Evolutionary conservation across 2,797 vertebrate genomes (phyloP).

Genomic region (Peromyscus melanophrys): DNA sequence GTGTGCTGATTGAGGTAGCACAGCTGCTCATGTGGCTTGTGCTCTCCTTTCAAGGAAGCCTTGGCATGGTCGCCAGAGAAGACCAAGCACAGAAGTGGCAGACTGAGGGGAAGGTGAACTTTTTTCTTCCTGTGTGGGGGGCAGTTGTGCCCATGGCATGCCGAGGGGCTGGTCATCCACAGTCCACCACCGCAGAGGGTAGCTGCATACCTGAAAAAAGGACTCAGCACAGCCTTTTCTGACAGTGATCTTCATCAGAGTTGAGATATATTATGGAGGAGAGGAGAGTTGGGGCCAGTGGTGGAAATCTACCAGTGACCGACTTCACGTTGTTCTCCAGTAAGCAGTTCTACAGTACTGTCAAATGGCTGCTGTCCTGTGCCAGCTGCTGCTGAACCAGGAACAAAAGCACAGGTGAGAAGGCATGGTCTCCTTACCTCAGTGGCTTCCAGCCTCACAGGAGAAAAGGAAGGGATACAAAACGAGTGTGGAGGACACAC

Average conservation of each 20-base stretch:
- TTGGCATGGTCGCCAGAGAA: neutral
- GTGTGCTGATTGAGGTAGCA: neutral
- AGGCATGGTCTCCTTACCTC: neutral
- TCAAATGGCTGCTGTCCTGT: neutral
- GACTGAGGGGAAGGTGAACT: neutral
- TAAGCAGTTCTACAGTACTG: neutral
- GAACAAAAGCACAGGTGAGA: neutral
- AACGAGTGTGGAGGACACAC: neutral
- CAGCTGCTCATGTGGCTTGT: neutral
- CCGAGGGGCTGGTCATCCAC: neutral
- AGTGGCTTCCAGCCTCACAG: neutral
- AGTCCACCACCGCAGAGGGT: neutral
- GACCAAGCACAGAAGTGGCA: neutral
- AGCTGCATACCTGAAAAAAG: neutral
- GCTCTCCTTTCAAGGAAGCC: neutral
- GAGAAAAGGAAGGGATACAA: neutral
- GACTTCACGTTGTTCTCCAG: conserved; percentile 3
- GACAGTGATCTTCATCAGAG: neutral
- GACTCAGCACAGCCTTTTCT: neutral
- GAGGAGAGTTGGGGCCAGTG: neutral
- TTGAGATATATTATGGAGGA: neutral
- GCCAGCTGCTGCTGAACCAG: neutral
- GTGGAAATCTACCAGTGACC: neutral
- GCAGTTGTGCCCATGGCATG: neutral
- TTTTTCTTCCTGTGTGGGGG: neutral